Evolutionary conservation across 2,888 invertebrate genomes (phyloP).

Genomic region (Metallyticus violacea): DNA sequence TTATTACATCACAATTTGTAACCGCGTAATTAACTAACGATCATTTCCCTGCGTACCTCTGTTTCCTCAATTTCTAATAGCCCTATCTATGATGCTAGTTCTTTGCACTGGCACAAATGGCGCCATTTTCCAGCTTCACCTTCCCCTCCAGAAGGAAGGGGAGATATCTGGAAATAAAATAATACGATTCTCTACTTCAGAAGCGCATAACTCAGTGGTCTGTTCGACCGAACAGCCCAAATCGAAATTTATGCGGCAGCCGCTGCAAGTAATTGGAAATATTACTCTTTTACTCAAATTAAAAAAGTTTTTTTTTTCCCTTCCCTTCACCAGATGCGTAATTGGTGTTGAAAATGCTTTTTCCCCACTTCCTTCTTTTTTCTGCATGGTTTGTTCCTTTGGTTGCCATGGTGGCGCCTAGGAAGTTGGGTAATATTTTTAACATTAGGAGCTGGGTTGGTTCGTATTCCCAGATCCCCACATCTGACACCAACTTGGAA

Average conservation of each 20-base stretch:
- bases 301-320: conserved; percentile 31
- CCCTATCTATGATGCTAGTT: too few species aligned
- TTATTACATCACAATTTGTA: too few species aligned
- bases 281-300: conserved; percentile 31
- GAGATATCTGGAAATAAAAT: not conserved
- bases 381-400: not conserved
- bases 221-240: not conserved
- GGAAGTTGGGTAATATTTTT: conserved; percentile 27
- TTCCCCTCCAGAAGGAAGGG: too few species aligned
- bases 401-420: not conserved
- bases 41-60: too few species aligned
- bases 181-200: not conserved
- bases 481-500: not conserved
- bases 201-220: not conserved
- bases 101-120: too few species aligned
- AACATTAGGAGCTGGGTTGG: conserved; percentile 25
- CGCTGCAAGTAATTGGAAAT: conserved; percentile 26
- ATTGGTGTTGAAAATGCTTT: conserved; percentile 21
- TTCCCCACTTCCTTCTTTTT: not conserved
- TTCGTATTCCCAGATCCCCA: not conserved
- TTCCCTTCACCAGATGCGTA: conserved; percentile 26
- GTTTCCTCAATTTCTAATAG: too few species aligned
- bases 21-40: not conserved
- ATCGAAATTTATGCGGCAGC: conserved; percentile 26
- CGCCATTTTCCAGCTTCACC: too few species aligned